These are phyloP conservation scores for Gila orcuttii DNA, from an alignment of 2,113 vertebrate genomes.

Conservation along the genomic window DNA sequence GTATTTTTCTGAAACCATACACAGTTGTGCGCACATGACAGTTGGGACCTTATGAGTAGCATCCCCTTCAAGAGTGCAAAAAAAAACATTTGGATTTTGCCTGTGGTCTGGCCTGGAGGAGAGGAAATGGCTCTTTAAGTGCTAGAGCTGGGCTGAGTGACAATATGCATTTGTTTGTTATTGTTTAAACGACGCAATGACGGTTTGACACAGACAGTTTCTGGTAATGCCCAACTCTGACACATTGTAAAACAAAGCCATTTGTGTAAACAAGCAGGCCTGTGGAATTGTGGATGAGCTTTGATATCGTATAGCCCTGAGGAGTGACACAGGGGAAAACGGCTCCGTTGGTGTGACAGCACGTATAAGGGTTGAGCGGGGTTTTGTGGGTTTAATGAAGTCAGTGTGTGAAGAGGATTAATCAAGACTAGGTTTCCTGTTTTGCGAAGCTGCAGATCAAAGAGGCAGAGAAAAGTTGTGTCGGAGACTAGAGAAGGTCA, in stretches of 20 bases:
- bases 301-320: conserved; percentile 47
- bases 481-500: conserved; percentile 5
- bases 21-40: neutral
- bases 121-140: conserved; percentile 8
- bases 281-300: conserved; percentile 15
- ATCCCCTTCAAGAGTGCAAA: neutral
- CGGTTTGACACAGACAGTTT: conserved; percentile 50
- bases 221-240: conserved; percentile 45
- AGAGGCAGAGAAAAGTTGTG: conserved; percentile 9
- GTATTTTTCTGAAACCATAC: conserved; percentile 39
- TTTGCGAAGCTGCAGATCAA: conserved; percentile 28
- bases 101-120: neutral
- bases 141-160: neutral
- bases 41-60: neutral
- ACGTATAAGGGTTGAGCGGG: conserved; percentile 14
- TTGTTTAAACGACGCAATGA: conserved; percentile 55
- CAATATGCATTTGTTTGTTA: conserved; percentile 22
- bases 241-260: conserved; percentile 26
- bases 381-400: conserved; percentile 46
- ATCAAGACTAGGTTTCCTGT: conserved; percentile 35
- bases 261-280: conserved; percentile 39
- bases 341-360: conserved; percentile 25
- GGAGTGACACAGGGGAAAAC: conserved; percentile 36
- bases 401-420: conserved; percentile 35
- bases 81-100: neutral